Conservation (phyloP, 2,888 invertebrate genomes). For the Cantharis lateralis region DNA sequence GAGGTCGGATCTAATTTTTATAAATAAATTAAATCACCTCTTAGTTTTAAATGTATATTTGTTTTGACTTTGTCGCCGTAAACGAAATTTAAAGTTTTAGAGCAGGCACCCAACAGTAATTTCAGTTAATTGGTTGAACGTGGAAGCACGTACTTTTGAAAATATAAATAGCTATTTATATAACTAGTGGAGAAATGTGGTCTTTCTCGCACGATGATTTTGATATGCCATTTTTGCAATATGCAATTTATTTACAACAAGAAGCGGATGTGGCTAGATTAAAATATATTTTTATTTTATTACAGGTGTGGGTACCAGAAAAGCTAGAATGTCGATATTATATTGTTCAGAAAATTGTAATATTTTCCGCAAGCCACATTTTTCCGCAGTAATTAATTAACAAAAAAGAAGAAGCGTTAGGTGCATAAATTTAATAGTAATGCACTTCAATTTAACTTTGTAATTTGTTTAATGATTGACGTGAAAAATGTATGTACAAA, state of each 20-base stretch:
- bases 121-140: neutral
- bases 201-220: too few relatives aligned
- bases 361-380: neutral
- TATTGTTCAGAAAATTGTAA: neutral
- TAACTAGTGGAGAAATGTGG: too few relatives aligned
- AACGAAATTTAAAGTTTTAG: neutral
- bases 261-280: too few relatives aligned
- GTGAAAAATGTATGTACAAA: neutral
- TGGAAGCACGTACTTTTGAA: neutral
- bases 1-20: neutral
- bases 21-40: neutral
- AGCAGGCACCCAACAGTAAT: neutral
- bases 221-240: too few relatives aligned
- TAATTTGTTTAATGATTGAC: neutral
- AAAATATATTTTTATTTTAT: too few relatives aligned
- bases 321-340: neutral
- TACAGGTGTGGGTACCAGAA: neutral
- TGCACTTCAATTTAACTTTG: neutral
- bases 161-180: neutral
- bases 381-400: neutral
- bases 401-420: neutral
- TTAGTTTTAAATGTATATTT: neutral
- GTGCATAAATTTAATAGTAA: neutral
- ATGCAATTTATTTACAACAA: too few relatives aligned
- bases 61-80: neutral